A percentile compares a stretch with the other conserved stretches of the same genome.
phyloP scores from a whole-genome alignment of 2,888 invertebrate genomes.

The Synergus gifuensis region DNA sequence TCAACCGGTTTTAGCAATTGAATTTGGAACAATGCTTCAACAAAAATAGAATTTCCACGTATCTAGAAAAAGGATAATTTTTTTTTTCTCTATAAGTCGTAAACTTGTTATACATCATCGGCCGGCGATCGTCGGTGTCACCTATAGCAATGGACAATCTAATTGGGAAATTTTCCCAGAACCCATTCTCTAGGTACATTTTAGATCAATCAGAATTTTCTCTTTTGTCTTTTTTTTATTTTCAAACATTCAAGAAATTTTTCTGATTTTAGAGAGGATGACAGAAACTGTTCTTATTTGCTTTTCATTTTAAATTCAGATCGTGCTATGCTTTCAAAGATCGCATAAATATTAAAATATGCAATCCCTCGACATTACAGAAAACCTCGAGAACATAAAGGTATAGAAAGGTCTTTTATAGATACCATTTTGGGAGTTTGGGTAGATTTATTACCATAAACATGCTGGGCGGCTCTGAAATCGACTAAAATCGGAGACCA shows the following conservation, averaged over 20 bases:
- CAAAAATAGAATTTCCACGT: not conserved
- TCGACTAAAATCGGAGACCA: too few species aligned
- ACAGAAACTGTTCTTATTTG: not conserved
- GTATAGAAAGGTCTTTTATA: not conserved
- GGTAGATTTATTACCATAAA: not conserved
- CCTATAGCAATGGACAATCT: constrained; percentile 23
- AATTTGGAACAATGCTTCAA: not conserved
- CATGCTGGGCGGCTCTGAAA: too few species aligned
- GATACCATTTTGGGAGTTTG: not conserved
- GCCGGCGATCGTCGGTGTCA: not conserved
- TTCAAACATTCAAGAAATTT: not conserved
- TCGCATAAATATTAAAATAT: constrained; percentile 1
- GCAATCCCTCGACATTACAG: not conserved
- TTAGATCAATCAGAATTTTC: constrained; percentile 17
- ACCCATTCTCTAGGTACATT: not conserved
- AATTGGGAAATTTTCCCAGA: not conserved
- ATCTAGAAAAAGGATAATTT: not conserved
- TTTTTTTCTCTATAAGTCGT: constrained; percentile 4
- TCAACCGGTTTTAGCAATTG: not conserved
- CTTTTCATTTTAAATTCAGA: constrained; percentile 16
- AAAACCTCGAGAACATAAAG: not conserved
- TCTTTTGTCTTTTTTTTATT: not conserved
- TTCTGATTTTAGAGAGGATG: not conserved
- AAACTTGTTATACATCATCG: constrained; percentile 15
- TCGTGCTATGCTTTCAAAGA: not conserved